Evolutionary conservation across 2,113 vertebrate genomes (phyloP), one percentile per base, ranked within the genome.

Genomic region (Serilophus lunatus): DNA sequence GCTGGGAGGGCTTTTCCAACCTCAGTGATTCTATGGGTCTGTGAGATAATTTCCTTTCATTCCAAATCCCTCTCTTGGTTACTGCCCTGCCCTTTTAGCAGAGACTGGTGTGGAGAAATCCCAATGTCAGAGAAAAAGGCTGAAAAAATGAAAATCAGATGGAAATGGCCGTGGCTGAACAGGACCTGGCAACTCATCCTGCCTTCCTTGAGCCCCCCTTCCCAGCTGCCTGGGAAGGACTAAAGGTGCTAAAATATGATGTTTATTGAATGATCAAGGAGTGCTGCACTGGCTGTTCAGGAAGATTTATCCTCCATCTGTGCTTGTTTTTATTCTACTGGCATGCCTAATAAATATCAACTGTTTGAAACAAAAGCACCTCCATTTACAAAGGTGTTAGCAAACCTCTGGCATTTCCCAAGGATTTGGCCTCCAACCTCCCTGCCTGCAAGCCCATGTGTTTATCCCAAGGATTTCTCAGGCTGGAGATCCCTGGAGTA

Each of bases 271-370:
- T n/a, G 89, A 93, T 82, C 74, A 36, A 56, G 78, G 84, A 95
- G 75, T n/a, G 35, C 70, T 59, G 89, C 91, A 22, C 45, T 70
- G 60, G 89, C 77, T 96, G 89, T 59, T 95, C 81, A 70, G 81
- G 79, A 88, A 95, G 95, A 96, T 92, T 95, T 93, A 95, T 95
- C 77, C 91, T 75, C 95, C 96, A 93, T 94, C 93, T 96, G 96
- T 61, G 78, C 87, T 88, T 95, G 93, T 91, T 96, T 94, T 90
- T 82, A 85, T 94, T 96, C 87, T 59, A 40, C 53, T 88, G 54
- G 92, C 95, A 94, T 74, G 63, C 63, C 91, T 91, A 69, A 96
- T 97, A 95, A 95, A 97, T 95, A 96, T 91, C 91, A 88, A 47
- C 71, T 69, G 78, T 72, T 88, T 93, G 70, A 74, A 93, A 47